These are phyloP conservation scores for Sebastes wilsoni DNA, from an alignment of 2,797 vertebrate species.

Conservation along the genomic window DNA sequence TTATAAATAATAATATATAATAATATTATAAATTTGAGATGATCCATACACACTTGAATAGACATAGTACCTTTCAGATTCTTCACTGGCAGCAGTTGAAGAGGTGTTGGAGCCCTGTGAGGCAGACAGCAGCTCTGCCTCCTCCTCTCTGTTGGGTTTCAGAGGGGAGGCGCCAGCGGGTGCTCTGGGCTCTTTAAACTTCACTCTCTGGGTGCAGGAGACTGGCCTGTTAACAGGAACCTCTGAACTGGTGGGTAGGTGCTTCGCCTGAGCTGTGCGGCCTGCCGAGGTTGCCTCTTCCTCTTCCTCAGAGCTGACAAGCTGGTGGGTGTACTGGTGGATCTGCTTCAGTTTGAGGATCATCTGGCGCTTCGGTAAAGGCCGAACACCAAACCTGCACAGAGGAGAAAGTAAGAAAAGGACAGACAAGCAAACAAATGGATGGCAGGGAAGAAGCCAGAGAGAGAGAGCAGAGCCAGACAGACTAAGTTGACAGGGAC, in stretches of 20 bases:
- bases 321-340: slow-evolving; percentile 95
- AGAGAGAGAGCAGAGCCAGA: background rate
- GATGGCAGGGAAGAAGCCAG: background rate
- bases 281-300: slow-evolving; percentile 61
- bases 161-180: slow-evolving; percentile 45
- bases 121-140: slow-evolving; percentile 59
- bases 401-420: background rate
- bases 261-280: slow-evolving; percentile 12
- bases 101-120: slow-evolving; percentile 87
- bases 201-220: slow-evolving; percentile 18
- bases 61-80: slow-evolving; percentile 87
- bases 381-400: slow-evolving; percentile 91
- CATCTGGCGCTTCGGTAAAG: slow-evolving; percentile 95
- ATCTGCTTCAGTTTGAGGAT: slow-evolving; percentile 97
- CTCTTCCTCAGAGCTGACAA: slow-evolving; percentile 84
- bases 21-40: background rate
- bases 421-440: background rate
- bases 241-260: background rate
- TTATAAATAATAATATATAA: background rate
- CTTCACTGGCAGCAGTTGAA: slow-evolving; percentile 81
- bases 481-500: slow-evolving; percentile 15
- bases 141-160: slow-evolving; percentile 28
- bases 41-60: background rate
- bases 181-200: slow-evolving; percentile 71
- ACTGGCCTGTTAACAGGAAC: background rate